Percentiles rank a stretch among this genome's conserved stretches.
phyloP scores from a whole-genome alignment of 2,888 invertebrate genomes.

The Plebejus melissa region DNA sequence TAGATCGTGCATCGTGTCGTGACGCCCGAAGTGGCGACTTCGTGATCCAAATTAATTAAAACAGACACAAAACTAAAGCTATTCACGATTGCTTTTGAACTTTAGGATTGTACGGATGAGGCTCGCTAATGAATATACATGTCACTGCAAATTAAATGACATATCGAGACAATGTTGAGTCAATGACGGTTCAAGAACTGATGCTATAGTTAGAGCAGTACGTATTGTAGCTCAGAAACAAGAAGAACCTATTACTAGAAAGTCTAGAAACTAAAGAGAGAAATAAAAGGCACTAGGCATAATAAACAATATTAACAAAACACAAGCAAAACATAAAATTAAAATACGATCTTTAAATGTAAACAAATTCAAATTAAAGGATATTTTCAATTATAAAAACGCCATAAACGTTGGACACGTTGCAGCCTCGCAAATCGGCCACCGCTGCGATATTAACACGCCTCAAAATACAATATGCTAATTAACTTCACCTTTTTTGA shows the following conservation, averaged over 20 bases:
- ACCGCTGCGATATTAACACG: conserved; percentile 70
- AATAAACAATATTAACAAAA: not conserved
- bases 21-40: conserved; percentile 75
- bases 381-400: conserved; percentile 14
- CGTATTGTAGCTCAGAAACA: not conserved
- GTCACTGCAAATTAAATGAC: conserved; percentile 9
- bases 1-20: conserved; percentile 66
- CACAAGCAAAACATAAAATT: not conserved
- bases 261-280: not conserved
- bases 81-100: conserved; percentile 66
- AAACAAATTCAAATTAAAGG: conserved; percentile 24
- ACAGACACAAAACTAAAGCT: conserved; percentile 72
- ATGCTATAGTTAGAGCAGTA: not conserved
- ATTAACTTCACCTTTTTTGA: conserved; percentile 71
- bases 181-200: not conserved
- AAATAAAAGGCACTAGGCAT: not conserved
- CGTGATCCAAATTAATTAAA: conserved; percentile 80
- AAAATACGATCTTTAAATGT: conserved; percentile 2
- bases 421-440: conserved; percentile 62
- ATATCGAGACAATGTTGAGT: conserved; percentile 7
- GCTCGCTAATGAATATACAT: conserved; percentile 32
- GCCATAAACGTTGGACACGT: conserved; percentile 32
- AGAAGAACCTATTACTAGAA: not conserved
- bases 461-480: conserved; percentile 78
- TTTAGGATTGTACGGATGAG: conserved; percentile 57